These are phyloP conservation scores for Dendrocincla tyrannina DNA, from an alignment of 2,797 vertebrate genomes.

Conservation along the genomic window DNA sequence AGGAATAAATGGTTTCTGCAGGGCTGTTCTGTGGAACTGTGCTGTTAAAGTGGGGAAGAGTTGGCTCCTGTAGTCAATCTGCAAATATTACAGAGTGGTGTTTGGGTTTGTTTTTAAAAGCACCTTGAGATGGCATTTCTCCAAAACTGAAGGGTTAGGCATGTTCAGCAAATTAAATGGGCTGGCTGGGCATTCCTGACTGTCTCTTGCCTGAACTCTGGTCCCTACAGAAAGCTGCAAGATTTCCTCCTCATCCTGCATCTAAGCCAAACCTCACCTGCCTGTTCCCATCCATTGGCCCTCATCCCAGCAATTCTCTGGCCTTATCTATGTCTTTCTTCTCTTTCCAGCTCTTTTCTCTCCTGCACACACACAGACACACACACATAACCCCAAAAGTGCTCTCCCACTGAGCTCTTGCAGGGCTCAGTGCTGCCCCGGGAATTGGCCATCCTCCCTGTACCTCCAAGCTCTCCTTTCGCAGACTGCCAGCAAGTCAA, in stretches of 20 bases:
- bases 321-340: not conserved
- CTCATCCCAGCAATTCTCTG: not conserved
- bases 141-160: not conserved
- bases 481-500: not conserved
- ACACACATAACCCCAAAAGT: not conserved
- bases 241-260: not conserved
- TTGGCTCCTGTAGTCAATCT: not conserved
- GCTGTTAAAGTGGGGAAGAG: not conserved
- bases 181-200: not conserved
- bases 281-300: not conserved
- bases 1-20: not conserved
- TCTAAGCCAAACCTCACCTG: not conserved
- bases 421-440: not conserved
- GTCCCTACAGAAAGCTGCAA: not conserved
- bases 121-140: not conserved
- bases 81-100: not conserved
- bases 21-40: not conserved
- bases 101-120: slow-evolving; percentile 16
- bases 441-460: accelerated
- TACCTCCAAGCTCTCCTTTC: not conserved
- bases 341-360: not conserved
- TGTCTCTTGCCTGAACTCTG: not conserved
- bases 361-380: not conserved
- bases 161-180: not conserved
- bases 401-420: not conserved